phyloP scores from a whole-genome alignment of 2,113 vertebrate genomes.

The Phasianus colchicus region DNA sequence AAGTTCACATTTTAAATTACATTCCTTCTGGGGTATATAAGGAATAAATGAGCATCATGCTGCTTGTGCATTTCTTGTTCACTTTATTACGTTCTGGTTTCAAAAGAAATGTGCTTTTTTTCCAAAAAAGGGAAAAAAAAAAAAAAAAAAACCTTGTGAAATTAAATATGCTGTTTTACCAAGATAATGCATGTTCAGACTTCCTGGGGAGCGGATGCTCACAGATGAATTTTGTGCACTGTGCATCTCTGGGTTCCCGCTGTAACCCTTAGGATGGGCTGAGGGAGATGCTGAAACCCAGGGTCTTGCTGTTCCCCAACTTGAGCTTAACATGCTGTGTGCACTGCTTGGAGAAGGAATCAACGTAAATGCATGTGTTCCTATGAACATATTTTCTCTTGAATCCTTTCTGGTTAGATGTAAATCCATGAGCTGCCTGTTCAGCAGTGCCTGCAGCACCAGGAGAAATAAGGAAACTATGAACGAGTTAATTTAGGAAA shows the following conservation, averaged over 20 bases:
- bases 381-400: background rate
- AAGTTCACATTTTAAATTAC: slow-evolving; percentile 48
- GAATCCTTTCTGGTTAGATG: background rate
- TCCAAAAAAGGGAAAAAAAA: no score
- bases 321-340: background rate
- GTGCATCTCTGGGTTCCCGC: background rate
- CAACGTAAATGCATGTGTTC: background rate
- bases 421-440: background rate
- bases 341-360: background rate
- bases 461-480: background rate
- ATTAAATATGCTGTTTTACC: background rate
- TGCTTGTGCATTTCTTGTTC: slow-evolving; percentile 41
- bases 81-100: slow-evolving; percentile 51
- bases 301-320: background rate
- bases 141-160: background rate
- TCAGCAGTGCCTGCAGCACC: background rate
- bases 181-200: background rate
- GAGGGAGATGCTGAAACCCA: background rate
- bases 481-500: slow-evolving; percentile 34
- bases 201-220: background rate
- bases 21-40: slow-evolving; percentile 47
- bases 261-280: background rate
- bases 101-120: background rate
- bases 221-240: accelerated
- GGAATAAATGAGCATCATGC: slow-evolving; percentile 53